These are phyloP conservation scores for Amazona vittata DNA, from an alignment of 2,113 vertebrate species.

Conservation along the genomic window DNA sequence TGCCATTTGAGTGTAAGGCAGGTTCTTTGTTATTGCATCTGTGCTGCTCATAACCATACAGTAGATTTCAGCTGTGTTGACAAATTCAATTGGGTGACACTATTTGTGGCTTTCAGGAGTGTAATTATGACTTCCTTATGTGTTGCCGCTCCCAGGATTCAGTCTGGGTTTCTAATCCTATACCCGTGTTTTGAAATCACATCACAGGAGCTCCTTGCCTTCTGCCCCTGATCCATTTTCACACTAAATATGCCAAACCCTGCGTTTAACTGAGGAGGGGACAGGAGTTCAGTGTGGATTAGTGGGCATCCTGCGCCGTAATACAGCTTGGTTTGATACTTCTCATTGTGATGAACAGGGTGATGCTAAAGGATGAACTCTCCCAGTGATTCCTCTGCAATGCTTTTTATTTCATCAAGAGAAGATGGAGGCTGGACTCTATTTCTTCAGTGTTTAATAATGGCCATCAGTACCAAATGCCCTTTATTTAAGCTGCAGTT, in stretches of 20 bases:
- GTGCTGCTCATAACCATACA: constrained; percentile 21
- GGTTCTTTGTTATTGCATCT: constrained; percentile 7
- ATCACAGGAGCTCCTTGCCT: constrained; percentile 36
- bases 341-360: constrained; percentile 33
- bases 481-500: constrained; percentile 67
- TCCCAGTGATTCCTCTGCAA: constrained; percentile 3
- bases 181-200: constrained; percentile 33
- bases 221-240: not conserved
- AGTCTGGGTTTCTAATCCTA: constrained; percentile 46
- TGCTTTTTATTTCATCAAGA: constrained; percentile 62
- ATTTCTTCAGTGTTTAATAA: constrained; percentile 61
- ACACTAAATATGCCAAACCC: constrained; percentile 45
- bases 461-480: constrained; percentile 57
- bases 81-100: constrained; percentile 26
- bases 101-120: constrained; percentile 53
- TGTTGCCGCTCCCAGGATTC: not conserved
- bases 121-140: constrained; percentile 56
- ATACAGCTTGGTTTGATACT: constrained; percentile 48
- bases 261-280: constrained; percentile 54
- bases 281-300: constrained; percentile 44
- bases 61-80: constrained; percentile 44
- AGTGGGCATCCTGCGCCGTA: constrained; percentile 15
- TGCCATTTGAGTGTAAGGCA: not conserved
- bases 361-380: constrained; percentile 46
- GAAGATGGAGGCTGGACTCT: constrained; percentile 64